Conservation (phyloP, 2,113 vertebrate species). For the Psittacus erithacus region DNA sequence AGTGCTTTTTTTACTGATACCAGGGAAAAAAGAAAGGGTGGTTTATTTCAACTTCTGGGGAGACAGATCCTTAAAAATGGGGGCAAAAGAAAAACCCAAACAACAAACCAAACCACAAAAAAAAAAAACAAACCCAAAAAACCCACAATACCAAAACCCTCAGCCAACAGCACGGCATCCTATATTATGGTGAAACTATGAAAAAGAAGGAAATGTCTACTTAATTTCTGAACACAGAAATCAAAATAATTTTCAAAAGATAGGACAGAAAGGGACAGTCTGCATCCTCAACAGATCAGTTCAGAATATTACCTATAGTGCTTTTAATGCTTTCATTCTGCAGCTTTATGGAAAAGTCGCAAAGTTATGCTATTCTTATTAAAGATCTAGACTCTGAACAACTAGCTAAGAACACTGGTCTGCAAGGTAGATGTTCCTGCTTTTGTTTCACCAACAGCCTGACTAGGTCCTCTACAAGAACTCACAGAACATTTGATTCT, state of each 20-base stretch:
- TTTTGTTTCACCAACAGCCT: neutral
- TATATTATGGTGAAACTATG: neutral
- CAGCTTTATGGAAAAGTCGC: neutral
- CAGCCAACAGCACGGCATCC: neutral
- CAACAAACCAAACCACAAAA: neutral
- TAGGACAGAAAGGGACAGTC: neutral
- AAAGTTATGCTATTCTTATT: neutral
- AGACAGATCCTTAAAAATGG: neutral
- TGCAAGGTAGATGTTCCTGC: neutral
- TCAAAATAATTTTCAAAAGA: neutral
- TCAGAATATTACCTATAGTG: neutral
- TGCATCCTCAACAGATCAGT: neutral
- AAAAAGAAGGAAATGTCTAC: neutral
- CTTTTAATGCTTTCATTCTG: neutral
- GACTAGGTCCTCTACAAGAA: neutral
- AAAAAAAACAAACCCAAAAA: neutral
- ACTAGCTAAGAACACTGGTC: neutral
- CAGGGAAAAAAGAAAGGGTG: neutral
- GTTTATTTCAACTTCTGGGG: neutral
- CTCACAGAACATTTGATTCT: neutral
- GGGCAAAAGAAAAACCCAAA: neutral
- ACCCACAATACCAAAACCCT: neutral
- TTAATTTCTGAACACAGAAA: neutral
- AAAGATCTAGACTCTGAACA: neutral
- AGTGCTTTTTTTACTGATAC: neutral